phyloP scores from a whole-genome alignment of 2,797 vertebrate species.

The Peromyscus eremicus region DNA sequence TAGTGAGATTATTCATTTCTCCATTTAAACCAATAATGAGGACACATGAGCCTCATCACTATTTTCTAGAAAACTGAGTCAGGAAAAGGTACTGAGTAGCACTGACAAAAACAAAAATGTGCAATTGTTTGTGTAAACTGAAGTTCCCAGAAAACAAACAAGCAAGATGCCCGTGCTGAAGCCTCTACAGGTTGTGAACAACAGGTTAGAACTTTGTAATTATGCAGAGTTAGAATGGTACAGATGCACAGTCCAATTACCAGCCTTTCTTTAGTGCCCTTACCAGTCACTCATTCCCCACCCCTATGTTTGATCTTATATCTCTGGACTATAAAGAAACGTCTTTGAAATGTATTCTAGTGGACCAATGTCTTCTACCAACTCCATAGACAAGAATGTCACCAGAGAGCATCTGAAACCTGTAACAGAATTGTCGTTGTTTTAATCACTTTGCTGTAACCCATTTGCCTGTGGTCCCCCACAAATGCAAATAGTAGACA shows the following conservation, averaged over 20 bases:
- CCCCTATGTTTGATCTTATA: not conserved
- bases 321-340: not conserved
- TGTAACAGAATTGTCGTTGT: not conserved
- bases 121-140: not conserved
- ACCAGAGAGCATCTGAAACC: not conserved
- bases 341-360: not conserved
- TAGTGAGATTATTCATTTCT: not conserved
- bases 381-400: not conserved
- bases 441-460: not conserved
- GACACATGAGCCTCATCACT: not conserved
- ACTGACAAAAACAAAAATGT: not conserved
- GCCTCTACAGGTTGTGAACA: no score
- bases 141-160: not conserved
- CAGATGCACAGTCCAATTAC: not conserved
- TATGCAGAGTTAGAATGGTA: not conserved
- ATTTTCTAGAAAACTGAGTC: conserved; percentile 41
- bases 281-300: not conserved
- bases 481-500: not conserved
- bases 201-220: not conserved
- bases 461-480: not conserved
- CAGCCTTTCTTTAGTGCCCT: not conserved
- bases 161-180: not conserved
- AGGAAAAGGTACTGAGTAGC: not conserved
- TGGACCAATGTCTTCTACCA: not conserved
- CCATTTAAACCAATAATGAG: not conserved